phyloP scores from a whole-genome alignment of 2,113 vertebrate species.

The Australoheros scitulus region DNA sequence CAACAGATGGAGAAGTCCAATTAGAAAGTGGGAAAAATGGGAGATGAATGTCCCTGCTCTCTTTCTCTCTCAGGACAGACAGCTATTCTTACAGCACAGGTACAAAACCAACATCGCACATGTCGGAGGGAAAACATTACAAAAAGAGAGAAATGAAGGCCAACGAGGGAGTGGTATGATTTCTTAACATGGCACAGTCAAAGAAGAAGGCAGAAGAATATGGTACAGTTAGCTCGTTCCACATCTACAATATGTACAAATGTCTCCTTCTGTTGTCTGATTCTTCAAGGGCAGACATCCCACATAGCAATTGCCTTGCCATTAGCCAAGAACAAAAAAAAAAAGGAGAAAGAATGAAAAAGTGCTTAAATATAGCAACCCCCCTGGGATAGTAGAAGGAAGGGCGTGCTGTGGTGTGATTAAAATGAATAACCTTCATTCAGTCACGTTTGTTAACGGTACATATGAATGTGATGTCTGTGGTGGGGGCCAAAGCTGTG shows the following conservation, averaged over 20 bases:
- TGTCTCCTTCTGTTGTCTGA: conserved; percentile 72
- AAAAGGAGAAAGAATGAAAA: conserved; percentile 69
- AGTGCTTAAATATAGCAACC: conserved; percentile 79
- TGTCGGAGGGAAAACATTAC: conserved; percentile 25
- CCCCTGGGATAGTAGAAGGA: conserved; percentile 65
- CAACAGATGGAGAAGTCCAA: conserved; percentile 78
- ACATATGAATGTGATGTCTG: conserved; percentile 33
- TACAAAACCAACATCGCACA: conserved; percentile 42
- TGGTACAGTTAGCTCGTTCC: conserved; percentile 44
- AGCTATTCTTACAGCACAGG: conserved; percentile 45
- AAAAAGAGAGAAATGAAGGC: neutral
- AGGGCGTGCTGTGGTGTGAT: conserved; percentile 71
- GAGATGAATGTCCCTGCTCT: conserved; percentile 46
- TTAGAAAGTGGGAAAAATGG: conserved; percentile 68
- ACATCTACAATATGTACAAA: conserved; percentile 67
- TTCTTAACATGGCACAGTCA: conserved; percentile 35
- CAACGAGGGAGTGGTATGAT: conserved; percentile 29
- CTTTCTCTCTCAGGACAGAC: conserved; percentile 44
- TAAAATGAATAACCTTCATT: conserved; percentile 78
- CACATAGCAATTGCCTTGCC: conserved; percentile 70
- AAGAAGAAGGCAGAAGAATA: conserved; percentile 26
- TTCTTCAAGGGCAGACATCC: conserved; percentile 76
- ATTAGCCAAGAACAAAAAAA: conserved; percentile 70
- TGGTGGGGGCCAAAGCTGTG: conserved; percentile 27
- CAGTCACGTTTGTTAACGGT: conserved; percentile 63